Evolutionary conservation across 2,888 invertebrate species (phyloP).

Genomic region (Ptychoptera albimana): DNA sequence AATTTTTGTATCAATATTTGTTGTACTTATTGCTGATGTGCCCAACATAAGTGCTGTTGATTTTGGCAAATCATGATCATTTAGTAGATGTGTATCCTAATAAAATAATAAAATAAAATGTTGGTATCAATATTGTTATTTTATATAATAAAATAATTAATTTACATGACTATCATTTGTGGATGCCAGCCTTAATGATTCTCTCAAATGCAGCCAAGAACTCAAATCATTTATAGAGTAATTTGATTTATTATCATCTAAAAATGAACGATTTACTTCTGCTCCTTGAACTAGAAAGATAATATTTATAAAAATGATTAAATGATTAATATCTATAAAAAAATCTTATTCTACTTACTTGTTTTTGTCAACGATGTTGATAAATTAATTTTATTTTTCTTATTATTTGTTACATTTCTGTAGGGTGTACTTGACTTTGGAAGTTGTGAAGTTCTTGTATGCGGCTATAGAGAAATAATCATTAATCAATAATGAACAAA

Average conservation of each 20-base stretch:
- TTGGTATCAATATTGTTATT: too few species aligned
- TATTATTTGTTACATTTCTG: constrained; percentile 9
- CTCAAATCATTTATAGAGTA: constrained; percentile 27
- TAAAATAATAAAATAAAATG: too few species aligned
- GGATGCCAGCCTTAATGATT: constrained; percentile 1
- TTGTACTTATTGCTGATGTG: too few species aligned
- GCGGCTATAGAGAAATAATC: constrained; percentile 2
- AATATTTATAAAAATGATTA: too few species aligned
- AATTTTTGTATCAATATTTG: constrained; percentile 24
- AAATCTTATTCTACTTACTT: constrained; percentile 1
- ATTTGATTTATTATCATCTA: constrained; percentile 29
- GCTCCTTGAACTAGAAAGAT: constrained; percentile 26
- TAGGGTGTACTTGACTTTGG: constrained; percentile 26
- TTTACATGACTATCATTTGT: too few species aligned
- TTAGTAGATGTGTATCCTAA: not conserved
- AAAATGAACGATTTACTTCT: constrained; percentile 26
- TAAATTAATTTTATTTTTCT: not conserved
- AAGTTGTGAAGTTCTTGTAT: constrained; percentile 9
- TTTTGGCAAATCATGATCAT: constrained; percentile 1
- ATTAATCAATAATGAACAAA: too few species aligned
- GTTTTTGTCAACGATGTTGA: constrained; percentile 1
- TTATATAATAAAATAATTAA: not conserved
- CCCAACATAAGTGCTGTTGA: too few species aligned
- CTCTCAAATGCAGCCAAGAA: constrained; percentile 24
- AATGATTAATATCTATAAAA: not conserved